Evolutionary conservation across 1,140 invertebrate genomes (phyloP).

Genomic region (Nebria ingens): DNA sequence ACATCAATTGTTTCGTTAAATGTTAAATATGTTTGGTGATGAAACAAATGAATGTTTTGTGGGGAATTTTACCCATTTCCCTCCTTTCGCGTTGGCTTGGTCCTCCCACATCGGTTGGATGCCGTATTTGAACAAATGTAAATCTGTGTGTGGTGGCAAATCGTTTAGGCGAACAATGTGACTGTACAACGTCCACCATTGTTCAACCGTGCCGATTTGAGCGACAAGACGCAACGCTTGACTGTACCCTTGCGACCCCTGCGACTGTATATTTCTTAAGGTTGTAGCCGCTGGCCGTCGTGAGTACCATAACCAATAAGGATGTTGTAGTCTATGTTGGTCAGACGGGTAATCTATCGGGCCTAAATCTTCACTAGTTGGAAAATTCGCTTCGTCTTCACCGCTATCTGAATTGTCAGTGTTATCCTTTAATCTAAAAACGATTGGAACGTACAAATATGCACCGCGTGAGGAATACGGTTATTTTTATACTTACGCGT

Average conservation of each 20-base stretch:
- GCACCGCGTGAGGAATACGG: conserved; percentile 8
- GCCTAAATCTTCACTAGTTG: conserved; percentile 30
- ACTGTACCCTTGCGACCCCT: conserved; percentile 28
- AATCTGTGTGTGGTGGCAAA: conserved; percentile 82
- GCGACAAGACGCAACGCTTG: conserved; percentile 74
- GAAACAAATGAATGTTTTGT: too few relatives aligned
- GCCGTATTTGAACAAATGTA: conserved; percentile 96
- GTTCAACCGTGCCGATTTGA: conserved; percentile 82
- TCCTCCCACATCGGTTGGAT: conserved; percentile 99
- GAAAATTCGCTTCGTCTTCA: conserved; percentile 39
- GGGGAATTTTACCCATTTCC: conserved; percentile 94
- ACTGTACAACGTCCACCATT: conserved; percentile 94
- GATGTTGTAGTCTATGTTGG: conserved; percentile 81
- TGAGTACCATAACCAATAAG: conserved; percentile 86
- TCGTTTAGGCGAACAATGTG: conserved; percentile 83
- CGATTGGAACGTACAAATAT: conserved; percentile 14
- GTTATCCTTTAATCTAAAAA: conserved; percentile 41
- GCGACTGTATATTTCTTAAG: conserved; percentile 23
- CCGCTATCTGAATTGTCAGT: conserved; percentile 38
- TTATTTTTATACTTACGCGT: conserved; percentile 42
- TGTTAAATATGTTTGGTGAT: too few relatives aligned
- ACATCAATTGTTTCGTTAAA: too few relatives aligned
- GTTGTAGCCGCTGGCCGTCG: conserved; percentile 39
- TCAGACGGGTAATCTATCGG: conserved; percentile 57
- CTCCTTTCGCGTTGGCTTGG: conserved; percentile 86